A percentile compares a stretch with the other conserved stretches of the same genome.
Conservation (phyloP, 2,113 vertebrate genomes). For the Anthoscopus minutus region DNA sequence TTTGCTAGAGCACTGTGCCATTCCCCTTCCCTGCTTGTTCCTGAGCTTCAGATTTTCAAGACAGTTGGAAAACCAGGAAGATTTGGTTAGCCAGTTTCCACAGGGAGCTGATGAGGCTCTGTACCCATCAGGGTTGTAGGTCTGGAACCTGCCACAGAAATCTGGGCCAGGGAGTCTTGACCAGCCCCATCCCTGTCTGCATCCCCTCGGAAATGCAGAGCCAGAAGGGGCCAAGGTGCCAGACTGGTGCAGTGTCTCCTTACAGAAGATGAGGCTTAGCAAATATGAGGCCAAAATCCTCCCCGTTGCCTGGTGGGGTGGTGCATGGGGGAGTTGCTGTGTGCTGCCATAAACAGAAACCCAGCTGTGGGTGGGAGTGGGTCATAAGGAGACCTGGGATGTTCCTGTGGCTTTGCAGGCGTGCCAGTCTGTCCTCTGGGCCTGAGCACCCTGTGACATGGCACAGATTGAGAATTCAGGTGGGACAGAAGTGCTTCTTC, state of each 20-base stretch:
- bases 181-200: not conserved
- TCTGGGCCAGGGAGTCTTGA: not conserved
- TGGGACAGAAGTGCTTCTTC: not conserved
- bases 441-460: too few species aligned
- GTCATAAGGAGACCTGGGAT: not conserved
- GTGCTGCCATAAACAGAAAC: not conserved
- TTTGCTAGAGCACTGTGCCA: not conserved
- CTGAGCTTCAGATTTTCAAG: not conserved
- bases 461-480: not conserved
- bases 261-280: not conserved
- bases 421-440: not conserved
- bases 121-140: not conserved
- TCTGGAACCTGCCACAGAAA: not conserved
- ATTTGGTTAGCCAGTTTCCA: not conserved
- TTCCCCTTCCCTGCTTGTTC: not conserved
- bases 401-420: not conserved
- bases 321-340: not conserved
- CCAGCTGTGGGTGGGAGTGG: not conserved
- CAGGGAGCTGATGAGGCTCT: not conserved
- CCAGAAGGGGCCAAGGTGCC: not conserved
- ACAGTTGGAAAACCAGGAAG: not conserved
- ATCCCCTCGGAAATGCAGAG: not conserved
- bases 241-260: not conserved
- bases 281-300: not conserved
- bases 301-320: fast-evolving